These are phyloP conservation scores for Danaus melanippus DNA, from an alignment of 1,140 invertebrate species.

Conservation along the genomic window DNA sequence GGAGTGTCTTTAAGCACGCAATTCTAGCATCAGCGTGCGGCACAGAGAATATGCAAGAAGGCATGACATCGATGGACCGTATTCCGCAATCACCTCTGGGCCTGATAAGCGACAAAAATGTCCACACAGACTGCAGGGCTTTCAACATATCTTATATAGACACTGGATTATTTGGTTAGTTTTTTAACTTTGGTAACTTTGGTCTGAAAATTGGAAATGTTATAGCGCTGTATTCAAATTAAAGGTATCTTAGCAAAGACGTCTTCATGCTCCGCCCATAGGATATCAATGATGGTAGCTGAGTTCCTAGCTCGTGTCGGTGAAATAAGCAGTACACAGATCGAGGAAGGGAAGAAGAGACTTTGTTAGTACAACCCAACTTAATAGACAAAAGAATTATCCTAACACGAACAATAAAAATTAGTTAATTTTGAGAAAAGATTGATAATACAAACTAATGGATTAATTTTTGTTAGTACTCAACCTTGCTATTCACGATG, in stretches of 20 bases:
- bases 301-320: conserved; percentile 39
- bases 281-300: conserved; percentile 24
- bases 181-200: neutral
- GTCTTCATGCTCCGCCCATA: conserved; percentile 21
- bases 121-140: conserved; percentile 34
- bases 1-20: conserved; percentile 31
- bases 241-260: conserved; percentile 39
- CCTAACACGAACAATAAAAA: no score
- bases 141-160: conserved; percentile 51
- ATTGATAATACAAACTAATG: no score
- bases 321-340: conserved; percentile 31
- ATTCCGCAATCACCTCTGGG: conserved; percentile 36
- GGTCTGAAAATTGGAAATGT: no score
- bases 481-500: conserved; percentile 34
- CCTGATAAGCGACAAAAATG: conserved; percentile 25
- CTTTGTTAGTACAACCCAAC: conserved; percentile 29
- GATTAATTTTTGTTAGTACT: conserved; percentile 25
- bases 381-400: no score
- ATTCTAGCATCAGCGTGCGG: conserved; percentile 45
- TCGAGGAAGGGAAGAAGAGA: conserved; percentile 41
- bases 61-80: conserved; percentile 34
- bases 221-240: no score
- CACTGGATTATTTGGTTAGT: conserved; percentile 45
- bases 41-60: conserved; percentile 23
- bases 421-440: no score